A percentile compares a stretch with the other conserved stretches of the same genome.
These are phyloP conservation scores for Podotricha telesiphe DNA, from an alignment of 2,888 invertebrate species.

Conservation along the genomic window DNA sequence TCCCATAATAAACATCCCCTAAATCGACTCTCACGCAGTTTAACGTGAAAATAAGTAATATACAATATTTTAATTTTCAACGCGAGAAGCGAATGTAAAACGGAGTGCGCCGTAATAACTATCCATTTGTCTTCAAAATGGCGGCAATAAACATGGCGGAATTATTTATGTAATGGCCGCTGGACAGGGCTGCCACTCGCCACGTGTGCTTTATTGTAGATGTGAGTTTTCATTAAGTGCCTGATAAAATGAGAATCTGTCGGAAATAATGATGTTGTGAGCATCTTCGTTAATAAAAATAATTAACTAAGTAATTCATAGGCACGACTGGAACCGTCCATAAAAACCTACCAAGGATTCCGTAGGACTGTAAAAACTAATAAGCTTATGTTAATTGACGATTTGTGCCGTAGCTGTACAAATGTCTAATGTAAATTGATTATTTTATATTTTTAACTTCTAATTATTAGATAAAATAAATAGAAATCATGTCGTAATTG, in stretches of 20 bases:
- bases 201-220: slow-evolving; percentile 78
- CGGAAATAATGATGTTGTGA: slow-evolving; percentile 25
- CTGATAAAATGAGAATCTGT: slow-evolving; percentile 57
- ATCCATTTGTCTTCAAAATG: slow-evolving; percentile 84
- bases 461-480: no score
- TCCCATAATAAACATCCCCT: slow-evolving; percentile 53
- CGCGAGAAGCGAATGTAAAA: slow-evolving; percentile 78
- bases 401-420: no score
- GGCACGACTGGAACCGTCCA: no score
- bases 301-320: neutral
- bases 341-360: no score
- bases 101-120: slow-evolving; percentile 81
- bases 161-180: slow-evolving; percentile 83
- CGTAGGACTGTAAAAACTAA: no score
- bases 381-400: no score
- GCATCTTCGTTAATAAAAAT: slow-evolving; percentile 3
- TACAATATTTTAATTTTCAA: slow-evolving; percentile 82
- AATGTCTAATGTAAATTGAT: no score
- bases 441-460: no score
- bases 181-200: slow-evolving; percentile 74
- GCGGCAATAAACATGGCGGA: slow-evolving; percentile 82
- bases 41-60: slow-evolving; percentile 75
- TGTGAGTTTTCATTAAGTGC: slow-evolving; percentile 78
- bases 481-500: no score
- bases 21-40: slow-evolving; percentile 78